phyloP scores from a whole-genome alignment of 2,113 vertebrate genomes.

The Percina caprodes region DNA sequence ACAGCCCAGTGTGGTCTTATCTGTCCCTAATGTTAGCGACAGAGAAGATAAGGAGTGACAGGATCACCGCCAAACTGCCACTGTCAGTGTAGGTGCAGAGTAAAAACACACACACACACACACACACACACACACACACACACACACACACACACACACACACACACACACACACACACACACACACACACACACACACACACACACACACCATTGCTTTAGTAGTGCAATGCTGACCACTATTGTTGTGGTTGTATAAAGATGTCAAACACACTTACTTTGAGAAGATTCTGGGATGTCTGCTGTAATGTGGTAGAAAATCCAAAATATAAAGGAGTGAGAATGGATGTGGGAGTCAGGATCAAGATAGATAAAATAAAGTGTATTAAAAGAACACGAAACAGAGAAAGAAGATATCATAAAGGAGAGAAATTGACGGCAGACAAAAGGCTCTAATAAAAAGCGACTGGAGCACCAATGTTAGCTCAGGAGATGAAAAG shows the following conservation, averaged over 20 bases:
- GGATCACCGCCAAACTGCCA: constrained; percentile 43
- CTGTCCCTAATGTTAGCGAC: constrained; percentile 26
- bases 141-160: constrained; percentile 7
- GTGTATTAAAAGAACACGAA: constrained; percentile 17
- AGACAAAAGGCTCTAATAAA: background rate
- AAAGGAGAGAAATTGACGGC: background rate
- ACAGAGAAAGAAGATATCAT: background rate
- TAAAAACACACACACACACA: constrained; percentile 25
- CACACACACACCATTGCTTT: constrained; percentile 23
- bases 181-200: background rate
- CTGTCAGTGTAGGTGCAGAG: constrained; percentile 11
- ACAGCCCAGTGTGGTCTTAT: constrained; percentile 26
- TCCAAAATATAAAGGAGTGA: constrained; percentile 35
- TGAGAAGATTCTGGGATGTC: constrained; percentile 46
- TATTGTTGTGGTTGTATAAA: constrained; percentile 19
- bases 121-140: background rate
- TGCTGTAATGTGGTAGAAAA: constrained; percentile 26
- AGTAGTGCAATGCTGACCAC: constrained; percentile 34
- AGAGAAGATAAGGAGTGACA: constrained; percentile 26
- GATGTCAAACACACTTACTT: constrained; percentile 70
- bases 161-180: constrained; percentile 3
- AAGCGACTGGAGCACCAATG: background rate
- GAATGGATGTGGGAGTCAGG: constrained; percentile 19
- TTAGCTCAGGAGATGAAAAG: constrained; percentile 23
- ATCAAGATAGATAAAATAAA: constrained; percentile 31